Base-by-base conservation (phyloP, 2,113 vertebrate genomes). In the Saccopteryx bilineata region DNA sequence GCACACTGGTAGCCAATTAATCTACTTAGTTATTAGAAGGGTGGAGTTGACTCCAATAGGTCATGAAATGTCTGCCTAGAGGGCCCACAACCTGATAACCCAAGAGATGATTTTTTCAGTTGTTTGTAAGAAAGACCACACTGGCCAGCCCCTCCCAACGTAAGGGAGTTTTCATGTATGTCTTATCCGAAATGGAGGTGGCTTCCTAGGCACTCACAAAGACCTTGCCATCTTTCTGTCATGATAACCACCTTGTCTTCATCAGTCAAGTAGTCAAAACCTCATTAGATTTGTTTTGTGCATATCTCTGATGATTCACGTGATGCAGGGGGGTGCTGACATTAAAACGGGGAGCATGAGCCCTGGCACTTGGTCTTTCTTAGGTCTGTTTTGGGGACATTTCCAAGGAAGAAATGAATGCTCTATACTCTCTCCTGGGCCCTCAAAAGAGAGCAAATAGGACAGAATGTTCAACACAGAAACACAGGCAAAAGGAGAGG, bases 321-420 rank as follows among this genome's bases (percentile, higher is more conserved):
- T 87, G 50, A 78, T 52, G 15, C 12, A 3, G 28, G 28, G 15
- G 8, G 4, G 26, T 84, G 92, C 54, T 87, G 66, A 81, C 93
- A 75, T 93, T 95, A 50, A 72, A 48, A 39, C 82, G 1, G 90
- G 46, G 96, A 52, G 91, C 95, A 26, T 56, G 1, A 65, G 3
- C 96, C 65, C 96, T 93, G 89, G 19, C 61, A 13, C 84, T 84
- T 66, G 46, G n/a, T 74, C 85, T 92, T 97, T 96, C 91, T 95
- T 88, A 66, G 87, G 33, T 95, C 84, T 95, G 81, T 12, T 33
- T 72, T 60, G 91, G 96, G 68, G 89, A 63, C 17, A 85, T 96
- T 87, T 95, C 83, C 87, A 87, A 69, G 74, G 71, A 58, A 97
- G 81, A 81, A 95, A 95, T 89, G 54, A 83, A 93, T 88, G 61